Evolutionary conservation across 1,140 invertebrate genomes (phyloP).

Genomic region (Philaenus spumarius): DNA sequence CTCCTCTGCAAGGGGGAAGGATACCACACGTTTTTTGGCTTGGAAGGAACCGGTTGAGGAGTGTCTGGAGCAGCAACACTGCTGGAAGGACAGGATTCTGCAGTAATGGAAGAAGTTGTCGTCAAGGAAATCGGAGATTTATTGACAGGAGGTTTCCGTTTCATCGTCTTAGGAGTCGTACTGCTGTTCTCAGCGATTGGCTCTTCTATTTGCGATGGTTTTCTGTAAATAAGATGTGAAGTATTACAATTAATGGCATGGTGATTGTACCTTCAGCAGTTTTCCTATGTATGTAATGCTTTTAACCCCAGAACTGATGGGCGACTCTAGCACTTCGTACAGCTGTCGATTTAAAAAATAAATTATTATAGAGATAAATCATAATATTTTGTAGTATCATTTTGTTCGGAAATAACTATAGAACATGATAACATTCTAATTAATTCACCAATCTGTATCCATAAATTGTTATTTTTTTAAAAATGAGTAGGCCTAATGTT

Average conservation of each 20-base stretch:
- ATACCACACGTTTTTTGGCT: conserved; percentile 20
- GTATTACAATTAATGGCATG: too few species aligned
- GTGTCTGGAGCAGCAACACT: too few species aligned
- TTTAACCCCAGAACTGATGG: too few species aligned
- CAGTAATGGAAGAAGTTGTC: not conserved
- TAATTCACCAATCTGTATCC: too few species aligned
- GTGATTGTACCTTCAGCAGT: too few species aligned
- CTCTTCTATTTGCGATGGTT: not conserved
- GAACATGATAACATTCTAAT: too few species aligned
- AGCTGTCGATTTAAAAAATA: too few species aligned
- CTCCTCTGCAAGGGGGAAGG: conserved; percentile 18
- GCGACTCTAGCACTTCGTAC: too few species aligned
- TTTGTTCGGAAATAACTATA: too few species aligned
- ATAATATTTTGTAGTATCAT: too few species aligned
- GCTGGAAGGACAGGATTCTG: not conserved
- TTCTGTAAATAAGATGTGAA: conserved; percentile 13
- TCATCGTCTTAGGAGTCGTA: conserved; percentile 11
- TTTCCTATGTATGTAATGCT: too few species aligned
- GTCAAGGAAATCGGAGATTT: not conserved
- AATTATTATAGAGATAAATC: too few species aligned
- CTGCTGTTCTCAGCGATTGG: conserved; percentile 1
- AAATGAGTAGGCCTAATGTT: not conserved
- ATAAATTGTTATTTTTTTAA: not conserved
- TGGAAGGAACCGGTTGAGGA: not conserved
- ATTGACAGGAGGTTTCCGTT: conserved; percentile 7